Evolutionary conservation across 2,888 invertebrate species (phyloP).

Genomic region (Chymomyza caudatula): DNA sequence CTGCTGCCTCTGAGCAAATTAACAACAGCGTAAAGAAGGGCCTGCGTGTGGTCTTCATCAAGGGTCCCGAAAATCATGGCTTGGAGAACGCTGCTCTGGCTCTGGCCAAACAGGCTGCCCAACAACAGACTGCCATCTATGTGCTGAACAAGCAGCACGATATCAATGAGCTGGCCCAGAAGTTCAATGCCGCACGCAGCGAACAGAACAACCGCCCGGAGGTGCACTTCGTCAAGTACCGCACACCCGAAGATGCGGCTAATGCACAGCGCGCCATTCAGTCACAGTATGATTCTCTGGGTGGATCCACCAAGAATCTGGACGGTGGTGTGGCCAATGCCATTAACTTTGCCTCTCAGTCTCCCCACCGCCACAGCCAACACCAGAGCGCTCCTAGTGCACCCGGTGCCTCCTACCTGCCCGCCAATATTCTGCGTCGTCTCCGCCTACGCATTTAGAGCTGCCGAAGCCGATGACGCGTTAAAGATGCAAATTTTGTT

Average conservation of each 20-base stretch:
- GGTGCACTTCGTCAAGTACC: conserved; percentile 75
- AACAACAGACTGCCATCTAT: conserved; percentile 73
- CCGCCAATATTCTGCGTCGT: conserved; percentile 65
- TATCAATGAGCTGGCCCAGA: conserved; percentile 61
- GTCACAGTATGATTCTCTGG: conserved; percentile 64
- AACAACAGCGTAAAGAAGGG: conserved; percentile 54
- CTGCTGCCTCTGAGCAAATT: conserved; percentile 47
- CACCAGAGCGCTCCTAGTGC: conserved; percentile 35
- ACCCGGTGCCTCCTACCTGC: conserved; percentile 55
- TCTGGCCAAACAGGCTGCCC: conserved; percentile 62
- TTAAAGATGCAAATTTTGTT: conserved; percentile 8
- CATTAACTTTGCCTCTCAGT: conserved; percentile 68
- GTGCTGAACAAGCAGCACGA: conserved; percentile 71
- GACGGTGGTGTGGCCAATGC: conserved; percentile 73
- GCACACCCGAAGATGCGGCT: conserved; percentile 71
- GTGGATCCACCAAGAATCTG: conserved; percentile 59
- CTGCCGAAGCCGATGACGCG: not conserved
- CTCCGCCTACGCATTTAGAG: conserved; percentile 61
- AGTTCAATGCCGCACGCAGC: conserved; percentile 56
- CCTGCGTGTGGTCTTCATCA: conserved; percentile 76
- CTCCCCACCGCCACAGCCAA: conserved; percentile 32
- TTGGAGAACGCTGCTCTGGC: conserved; percentile 70
- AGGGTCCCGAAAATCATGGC: conserved; percentile 72
- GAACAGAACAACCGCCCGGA: conserved; percentile 67
- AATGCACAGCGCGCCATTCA: conserved; percentile 72